Conservation (phyloP, 2,888 invertebrate species). For the Leptopilina drosophilae region DNA sequence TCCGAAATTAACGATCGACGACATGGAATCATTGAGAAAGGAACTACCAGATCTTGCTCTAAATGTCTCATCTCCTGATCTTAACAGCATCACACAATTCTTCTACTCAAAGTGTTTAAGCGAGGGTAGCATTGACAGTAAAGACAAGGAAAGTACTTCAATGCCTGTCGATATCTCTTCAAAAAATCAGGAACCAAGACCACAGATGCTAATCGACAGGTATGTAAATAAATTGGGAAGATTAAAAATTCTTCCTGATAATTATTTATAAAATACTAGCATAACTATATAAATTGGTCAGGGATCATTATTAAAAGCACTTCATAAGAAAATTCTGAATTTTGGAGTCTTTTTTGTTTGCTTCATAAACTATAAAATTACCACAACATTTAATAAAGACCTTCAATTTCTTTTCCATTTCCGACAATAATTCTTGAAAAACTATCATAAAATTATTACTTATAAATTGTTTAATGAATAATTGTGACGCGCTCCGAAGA, state of each 20-base stretch:
- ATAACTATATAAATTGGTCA: too few species aligned
- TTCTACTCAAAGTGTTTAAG: conserved; percentile 80
- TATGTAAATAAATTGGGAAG: neutral
- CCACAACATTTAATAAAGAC: too few species aligned
- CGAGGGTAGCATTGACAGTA: conserved; percentile 67
- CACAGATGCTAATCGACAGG: conserved; percentile 69
- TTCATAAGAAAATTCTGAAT: too few species aligned
- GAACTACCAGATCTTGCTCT: conserved; percentile 84
- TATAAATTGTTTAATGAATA: too few species aligned
- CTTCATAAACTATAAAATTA: too few species aligned
- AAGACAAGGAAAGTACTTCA: conserved; percentile 68
- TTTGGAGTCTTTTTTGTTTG: too few species aligned
- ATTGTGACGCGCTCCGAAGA: too few species aligned
- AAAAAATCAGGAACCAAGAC: conserved; percentile 62
- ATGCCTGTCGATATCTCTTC: conserved; percentile 64
- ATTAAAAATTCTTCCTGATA: neutral
- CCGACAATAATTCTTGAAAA: too few species aligned
- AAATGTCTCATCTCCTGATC: conserved; percentile 83
- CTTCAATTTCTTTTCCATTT: too few species aligned
- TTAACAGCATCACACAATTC: conserved; percentile 85
- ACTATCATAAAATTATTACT: too few species aligned
- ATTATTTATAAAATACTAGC: too few species aligned
- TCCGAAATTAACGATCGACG: conserved; percentile 80
- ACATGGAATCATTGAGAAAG: conserved; percentile 82
- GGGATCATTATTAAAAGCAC: too few species aligned